Base-by-base conservation (phyloP, 1,140 invertebrate species). In the Platyscapa corneri region DNA sequence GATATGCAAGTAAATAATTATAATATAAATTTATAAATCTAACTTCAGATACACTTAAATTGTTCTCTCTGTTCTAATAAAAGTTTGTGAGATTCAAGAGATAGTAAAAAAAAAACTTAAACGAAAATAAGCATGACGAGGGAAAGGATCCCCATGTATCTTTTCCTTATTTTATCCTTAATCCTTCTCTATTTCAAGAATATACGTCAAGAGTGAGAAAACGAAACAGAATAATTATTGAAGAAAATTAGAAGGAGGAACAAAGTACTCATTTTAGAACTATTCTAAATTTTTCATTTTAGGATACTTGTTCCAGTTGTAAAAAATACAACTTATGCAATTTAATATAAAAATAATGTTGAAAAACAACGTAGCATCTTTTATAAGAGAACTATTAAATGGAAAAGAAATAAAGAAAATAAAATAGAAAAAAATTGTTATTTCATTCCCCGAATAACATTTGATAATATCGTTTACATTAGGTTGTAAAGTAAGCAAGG, bases 151-250 rank as follows among this genome's bases (percentile, higher is more conserved):
- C 10, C 70, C 20, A n/a, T 42, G 23, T 74, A n/a, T n/a, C n/a
- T n/a, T n/a, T 74, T 74, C 20, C 8, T 10, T 5, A 10, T 42
- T 42, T 74, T 23, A 37, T 1, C 37, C 32, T 39, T 42, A 37
- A 70, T 8, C 18, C 39, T 23, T 74, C 3, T 23, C 3, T n/a
- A 23, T 18, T 23, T 0, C 20, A 74, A 42, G 34, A 42, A 74
- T 42, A n/a, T 42, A 74, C 42, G 32, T 37, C 67, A 8, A 37
- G 70, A 10, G 37, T 7, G 37, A 32, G 70, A 42, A 3, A 14
- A 2, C 27, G 37, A 74, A 74, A 74, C 23, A n/a, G 23, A 74
- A 74, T 74, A 74, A 74, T 74, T 74, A 74, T 74, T 42, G 3
- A 60, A 60, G 56, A 60, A 60, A 60, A 60, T 60, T 74, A 16